A percentile compares a stretch with the other conserved stretches of the same genome.
These are phyloP conservation scores for Cistogaster globosa DNA, from an alignment of 2,888 invertebrate species.

Conservation along the genomic window DNA sequence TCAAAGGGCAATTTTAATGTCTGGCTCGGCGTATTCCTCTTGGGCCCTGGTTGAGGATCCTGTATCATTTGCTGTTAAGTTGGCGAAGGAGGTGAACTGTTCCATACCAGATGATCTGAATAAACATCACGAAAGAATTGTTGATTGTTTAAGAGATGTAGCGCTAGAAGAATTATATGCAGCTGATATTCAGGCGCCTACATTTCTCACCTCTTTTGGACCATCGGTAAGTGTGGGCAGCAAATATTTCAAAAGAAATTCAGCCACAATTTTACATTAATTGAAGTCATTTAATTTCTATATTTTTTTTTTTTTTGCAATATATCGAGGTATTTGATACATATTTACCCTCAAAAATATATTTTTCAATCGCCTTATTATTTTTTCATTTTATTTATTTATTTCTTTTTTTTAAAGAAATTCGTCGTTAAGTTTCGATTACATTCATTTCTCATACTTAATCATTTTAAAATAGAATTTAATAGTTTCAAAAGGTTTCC, in stretches of 20 bases:
- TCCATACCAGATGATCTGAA: slow-evolving; percentile 91
- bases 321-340: too few species aligned
- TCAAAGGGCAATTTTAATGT: slow-evolving; percentile 92
- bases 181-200: slow-evolving; percentile 90
- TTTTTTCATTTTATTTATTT: too few species aligned
- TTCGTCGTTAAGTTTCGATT: too few species aligned
- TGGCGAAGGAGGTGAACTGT: slow-evolving; percentile 92
- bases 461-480: too few species aligned
- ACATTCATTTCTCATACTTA: too few species aligned
- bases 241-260: not conserved
- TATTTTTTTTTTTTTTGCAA: too few species aligned
- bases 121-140: slow-evolving; percentile 92
- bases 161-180: slow-evolving; percentile 89
- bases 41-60: slow-evolving; percentile 96
- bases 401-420: too few species aligned
- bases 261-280: too few species aligned
- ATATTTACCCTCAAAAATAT: too few species aligned
- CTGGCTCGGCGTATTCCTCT: slow-evolving; percentile 93
- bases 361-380: too few species aligned
- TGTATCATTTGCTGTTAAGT: slow-evolving; percentile 90
- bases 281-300: too few species aligned
- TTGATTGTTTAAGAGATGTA: slow-evolving; percentile 91
- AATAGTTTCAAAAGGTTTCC: too few species aligned
- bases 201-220: slow-evolving; percentile 93
- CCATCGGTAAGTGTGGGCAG: slow-evolving; percentile 86